Evolutionary conservation across 2,888 invertebrate genomes (phyloP), one percentile per base, ranked within the genome.

Genomic region (Linnaemya vulpina): DNA sequence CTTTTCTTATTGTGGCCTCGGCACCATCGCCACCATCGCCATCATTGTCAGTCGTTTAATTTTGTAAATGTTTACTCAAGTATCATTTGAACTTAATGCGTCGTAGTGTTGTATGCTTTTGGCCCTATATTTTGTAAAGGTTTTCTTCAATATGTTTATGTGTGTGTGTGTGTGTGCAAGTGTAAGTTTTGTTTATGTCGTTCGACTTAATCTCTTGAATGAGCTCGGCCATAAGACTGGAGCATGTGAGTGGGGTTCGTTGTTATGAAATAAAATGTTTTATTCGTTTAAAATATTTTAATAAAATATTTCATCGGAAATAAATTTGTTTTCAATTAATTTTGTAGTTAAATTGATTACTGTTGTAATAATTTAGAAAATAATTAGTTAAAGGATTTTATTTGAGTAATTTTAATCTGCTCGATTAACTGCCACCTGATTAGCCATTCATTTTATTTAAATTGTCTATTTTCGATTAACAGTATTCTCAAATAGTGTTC

Each of bases 11-110:
- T 40, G 25, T 60, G 74, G 40, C 60, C 49, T n/a, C 40, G 10
- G 51, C 65, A 58, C 49, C 51, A 25, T 22, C 62, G 40, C 74
- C 58, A 13, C 67, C 65, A 55, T 49, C 40, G 40, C 38, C 62
- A 51, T 80, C 58, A 67, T 68, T 60, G 51, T 68, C 74, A 74
- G 20, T 60, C 58, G n/a, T 17, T 58, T 51, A 49, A 51, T 67
- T 46, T 58, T 67, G 73, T 35, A 38, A 80, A 71, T 63, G 71
- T 83, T 77, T 83, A 60, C 63, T 63, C 58, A 58, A 71, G 63
- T 76, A 76, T 71, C 70, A 30, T 40, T 62, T 55, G 40, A 22
- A 55, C 22, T 49, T 73, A 53, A 43, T 71, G 78, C 71, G 65
- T 79, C 11, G 11, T 38, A 55, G 13, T 38, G 7, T 55, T 30